phyloP scores from a whole-genome alignment of 2,888 invertebrate species.

The Sisyra nigra region DNA sequence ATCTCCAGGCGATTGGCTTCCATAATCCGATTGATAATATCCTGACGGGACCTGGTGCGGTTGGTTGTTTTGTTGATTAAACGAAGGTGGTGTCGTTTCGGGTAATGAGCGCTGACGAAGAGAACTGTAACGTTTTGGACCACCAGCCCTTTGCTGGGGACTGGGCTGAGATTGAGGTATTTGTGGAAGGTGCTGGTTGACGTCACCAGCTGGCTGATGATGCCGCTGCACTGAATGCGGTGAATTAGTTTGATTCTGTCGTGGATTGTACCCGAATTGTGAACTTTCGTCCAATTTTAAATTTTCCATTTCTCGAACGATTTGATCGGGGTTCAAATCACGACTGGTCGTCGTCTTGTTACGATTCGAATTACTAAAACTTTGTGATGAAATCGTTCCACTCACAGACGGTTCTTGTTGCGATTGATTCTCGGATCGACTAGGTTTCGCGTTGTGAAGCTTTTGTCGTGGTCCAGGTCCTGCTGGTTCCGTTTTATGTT shows the following conservation, averaged over 20 bases:
- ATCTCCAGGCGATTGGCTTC: too few species aligned
- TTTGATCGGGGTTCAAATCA: constrained; percentile 17
- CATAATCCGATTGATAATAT: constrained; percentile 23
- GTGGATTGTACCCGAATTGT: constrained; percentile 13
- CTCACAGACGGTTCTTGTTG: constrained; percentile 1
- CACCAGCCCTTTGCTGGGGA: constrained; percentile 23
- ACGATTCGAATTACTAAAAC: constrained; percentile 27
- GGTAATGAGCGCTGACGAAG: constrained; percentile 39
- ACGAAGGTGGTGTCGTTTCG: constrained; percentile 28
- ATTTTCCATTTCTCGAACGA: constrained; percentile 22
- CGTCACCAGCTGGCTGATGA: background rate
- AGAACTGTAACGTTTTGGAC: constrained; percentile 38
- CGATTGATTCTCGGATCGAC: background rate
- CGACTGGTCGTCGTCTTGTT: constrained; percentile 12
- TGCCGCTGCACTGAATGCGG: background rate
- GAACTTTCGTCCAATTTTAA: constrained; percentile 18
- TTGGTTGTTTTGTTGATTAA: constrained; percentile 16
- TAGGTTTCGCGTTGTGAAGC: background rate
- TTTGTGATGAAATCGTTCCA: constrained; percentile 18
- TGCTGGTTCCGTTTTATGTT: too few species aligned
- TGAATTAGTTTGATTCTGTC: background rate
- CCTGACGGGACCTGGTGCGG: constrained; percentile 14
- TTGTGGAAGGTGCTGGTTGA: constrained; percentile 21
- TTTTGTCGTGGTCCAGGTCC: background rate
- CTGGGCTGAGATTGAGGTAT: constrained; percentile 21